These are phyloP conservation scores for Tricholauxania praeusta DNA, from an alignment of 2,888 invertebrate species.

Conservation along the genomic window DNA sequence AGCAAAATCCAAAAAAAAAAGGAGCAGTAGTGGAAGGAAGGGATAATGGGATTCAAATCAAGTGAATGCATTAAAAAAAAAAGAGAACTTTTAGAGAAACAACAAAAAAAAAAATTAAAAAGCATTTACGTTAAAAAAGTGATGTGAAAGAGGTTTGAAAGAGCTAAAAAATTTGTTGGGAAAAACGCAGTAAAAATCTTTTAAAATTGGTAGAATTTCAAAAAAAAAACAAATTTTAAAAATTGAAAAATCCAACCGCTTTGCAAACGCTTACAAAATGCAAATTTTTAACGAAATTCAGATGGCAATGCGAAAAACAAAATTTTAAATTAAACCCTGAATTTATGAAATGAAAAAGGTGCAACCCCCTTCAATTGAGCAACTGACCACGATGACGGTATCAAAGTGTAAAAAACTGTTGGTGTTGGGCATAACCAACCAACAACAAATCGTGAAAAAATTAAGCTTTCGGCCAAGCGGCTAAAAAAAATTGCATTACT, in stretches of 20 bases:
- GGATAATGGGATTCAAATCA: slow-evolving; percentile 33
- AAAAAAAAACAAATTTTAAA: background rate
- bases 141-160: background rate
- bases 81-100: background rate
- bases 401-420: slow-evolving; percentile 27
- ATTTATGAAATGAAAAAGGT: background rate
- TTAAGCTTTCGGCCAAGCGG: background rate
- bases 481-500: background rate
- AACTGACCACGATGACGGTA: slow-evolving; percentile 22
- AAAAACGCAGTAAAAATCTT: background rate
- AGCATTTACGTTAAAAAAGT: background rate
- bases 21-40: slow-evolving; percentile 1
- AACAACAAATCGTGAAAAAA: background rate
- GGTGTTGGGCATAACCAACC: background rate
- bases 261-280: slow-evolving; percentile 10
- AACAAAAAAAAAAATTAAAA: background rate
- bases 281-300: slow-evolving; percentile 4
- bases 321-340: background rate
- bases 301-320: background rate
- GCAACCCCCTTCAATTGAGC: slow-evolving; percentile 23
- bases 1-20: background rate
- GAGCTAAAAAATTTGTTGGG: background rate
- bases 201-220: background rate
- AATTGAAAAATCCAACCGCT: background rate
- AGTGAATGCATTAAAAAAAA: slow-evolving; percentile 24